A percentile compares a stretch with the other conserved stretches of the same genome.
Conservation (phyloP, 2,888 invertebrate species). For the Octodonta nipae region DNA sequence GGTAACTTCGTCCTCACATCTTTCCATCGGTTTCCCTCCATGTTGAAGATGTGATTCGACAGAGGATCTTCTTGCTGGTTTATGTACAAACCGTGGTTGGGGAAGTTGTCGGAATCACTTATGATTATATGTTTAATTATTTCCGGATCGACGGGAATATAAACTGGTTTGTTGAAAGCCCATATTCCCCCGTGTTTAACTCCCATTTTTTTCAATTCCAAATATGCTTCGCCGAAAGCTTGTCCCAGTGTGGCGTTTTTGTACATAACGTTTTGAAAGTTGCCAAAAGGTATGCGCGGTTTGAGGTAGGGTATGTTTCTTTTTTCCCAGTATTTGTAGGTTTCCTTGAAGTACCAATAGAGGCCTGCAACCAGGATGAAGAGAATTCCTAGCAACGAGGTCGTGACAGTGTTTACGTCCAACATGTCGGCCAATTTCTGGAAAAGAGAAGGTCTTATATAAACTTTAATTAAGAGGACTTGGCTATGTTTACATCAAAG, state of each 20-base stretch:
- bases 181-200: slow-evolving; percentile 23
- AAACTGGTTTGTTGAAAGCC: slow-evolving; percentile 31
- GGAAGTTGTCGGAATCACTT: slow-evolving; percentile 38
- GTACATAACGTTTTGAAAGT: slow-evolving; percentile 12
- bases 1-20: slow-evolving; percentile 23
- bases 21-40: slow-evolving; percentile 34
- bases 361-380: background rate
- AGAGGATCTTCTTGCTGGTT: slow-evolving; percentile 28
- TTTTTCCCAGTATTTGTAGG: slow-evolving; percentile 23
- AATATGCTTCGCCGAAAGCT: slow-evolving; percentile 12
- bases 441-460: too few species aligned
- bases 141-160: slow-evolving; percentile 22
- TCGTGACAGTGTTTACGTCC: too few species aligned
- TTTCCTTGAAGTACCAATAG: slow-evolving; percentile 46
- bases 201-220: slow-evolving; percentile 16
- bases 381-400: background rate
- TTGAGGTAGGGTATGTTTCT: slow-evolving; percentile 15
- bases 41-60: slow-evolving; percentile 31
- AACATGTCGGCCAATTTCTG: too few species aligned
- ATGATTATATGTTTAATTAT: slow-evolving; percentile 38
- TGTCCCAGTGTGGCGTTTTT: slow-evolving; percentile 16
- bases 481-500: too few species aligned
- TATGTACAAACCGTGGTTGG: slow-evolving; percentile 19
- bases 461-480: too few species aligned
- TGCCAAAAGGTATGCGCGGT: slow-evolving; percentile 20